These are phyloP conservation scores for Nannobrachium achirus DNA, from an alignment of 2,113 vertebrate genomes.

Conservation along the genomic window DNA sequence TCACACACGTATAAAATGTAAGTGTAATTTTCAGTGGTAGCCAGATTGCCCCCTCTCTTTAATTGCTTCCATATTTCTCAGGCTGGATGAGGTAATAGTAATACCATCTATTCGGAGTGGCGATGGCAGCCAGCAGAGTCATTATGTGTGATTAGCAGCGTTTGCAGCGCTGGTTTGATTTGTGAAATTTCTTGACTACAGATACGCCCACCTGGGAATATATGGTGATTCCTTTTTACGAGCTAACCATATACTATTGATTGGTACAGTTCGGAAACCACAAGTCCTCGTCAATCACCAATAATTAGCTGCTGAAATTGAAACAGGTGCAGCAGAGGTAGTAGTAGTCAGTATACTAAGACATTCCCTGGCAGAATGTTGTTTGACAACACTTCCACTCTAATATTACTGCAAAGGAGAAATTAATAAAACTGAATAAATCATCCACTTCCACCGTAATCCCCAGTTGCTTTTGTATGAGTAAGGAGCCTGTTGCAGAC, in stretches of 20 bases:
- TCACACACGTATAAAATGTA: slow-evolving; percentile 44
- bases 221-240: neutral
- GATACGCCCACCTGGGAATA: slow-evolving; percentile 51
- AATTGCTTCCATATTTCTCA: slow-evolving; percentile 80
- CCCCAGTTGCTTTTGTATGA: neutral
- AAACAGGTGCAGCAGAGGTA: slow-evolving; percentile 36
- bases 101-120: slow-evolving; percentile 68
- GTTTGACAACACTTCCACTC: neutral
- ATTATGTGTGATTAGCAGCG: slow-evolving; percentile 72
- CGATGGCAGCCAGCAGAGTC: slow-evolving; percentile 60
- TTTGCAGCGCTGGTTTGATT: slow-evolving; percentile 58
- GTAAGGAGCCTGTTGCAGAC: slow-evolving; percentile 8
- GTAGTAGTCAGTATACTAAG: neutral
- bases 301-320: slow-evolving; percentile 53
- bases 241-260: slow-evolving; percentile 13
- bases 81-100: slow-evolving; percentile 79
- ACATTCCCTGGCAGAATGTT: neutral
- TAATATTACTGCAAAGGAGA: neutral
- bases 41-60: slow-evolving; percentile 59
- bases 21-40: slow-evolving; percentile 64
- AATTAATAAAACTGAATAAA: neutral
- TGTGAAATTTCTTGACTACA: slow-evolving; percentile 64
- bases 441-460: neutral
- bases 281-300: slow-evolving; percentile 47
- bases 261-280: slow-evolving; percentile 36